These are phyloP conservation scores for Rhagium mordax DNA, from an alignment of 2,888 invertebrate genomes.

Conservation along the genomic window DNA sequence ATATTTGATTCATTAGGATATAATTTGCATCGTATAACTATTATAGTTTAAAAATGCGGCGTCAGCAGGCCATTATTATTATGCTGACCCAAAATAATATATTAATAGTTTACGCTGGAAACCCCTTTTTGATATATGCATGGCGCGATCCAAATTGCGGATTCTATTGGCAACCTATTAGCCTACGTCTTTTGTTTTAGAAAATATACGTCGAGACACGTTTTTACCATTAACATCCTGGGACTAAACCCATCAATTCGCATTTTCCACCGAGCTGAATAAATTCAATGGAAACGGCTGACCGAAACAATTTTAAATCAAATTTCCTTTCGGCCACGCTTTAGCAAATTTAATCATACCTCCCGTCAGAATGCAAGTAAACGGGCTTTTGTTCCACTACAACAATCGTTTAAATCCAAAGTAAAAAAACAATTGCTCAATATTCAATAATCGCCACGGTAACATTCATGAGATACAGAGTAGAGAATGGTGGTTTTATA, in stretches of 20 bases:
- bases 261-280: not conserved
- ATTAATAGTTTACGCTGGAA: no score
- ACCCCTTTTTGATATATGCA: no score
- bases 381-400: not conserved
- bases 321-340: not conserved
- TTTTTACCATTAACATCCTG: not conserved
- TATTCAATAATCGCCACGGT: not conserved
- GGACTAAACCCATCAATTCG: not conserved
- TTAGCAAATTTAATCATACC: not conserved
- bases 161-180: no score
- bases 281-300: not conserved
- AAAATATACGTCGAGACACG: not conserved
- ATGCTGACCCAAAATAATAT: no score
- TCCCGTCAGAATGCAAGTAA: not conserved
- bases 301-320: constrained; percentile 1
- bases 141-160: no score
- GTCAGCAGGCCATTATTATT: no score
- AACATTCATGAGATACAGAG: not conserved
- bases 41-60: no score
- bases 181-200: not conserved
- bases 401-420: not conserved
- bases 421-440: not conserved
- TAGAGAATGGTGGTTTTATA: not conserved
- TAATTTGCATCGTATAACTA: no score
- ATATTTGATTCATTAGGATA: no score